Percentiles rank a stretch among this genome's conserved stretches.
Evolutionary conservation across 2,113 vertebrate species (phyloP).

Genomic region (Aptenodytes forsteri): DNA sequence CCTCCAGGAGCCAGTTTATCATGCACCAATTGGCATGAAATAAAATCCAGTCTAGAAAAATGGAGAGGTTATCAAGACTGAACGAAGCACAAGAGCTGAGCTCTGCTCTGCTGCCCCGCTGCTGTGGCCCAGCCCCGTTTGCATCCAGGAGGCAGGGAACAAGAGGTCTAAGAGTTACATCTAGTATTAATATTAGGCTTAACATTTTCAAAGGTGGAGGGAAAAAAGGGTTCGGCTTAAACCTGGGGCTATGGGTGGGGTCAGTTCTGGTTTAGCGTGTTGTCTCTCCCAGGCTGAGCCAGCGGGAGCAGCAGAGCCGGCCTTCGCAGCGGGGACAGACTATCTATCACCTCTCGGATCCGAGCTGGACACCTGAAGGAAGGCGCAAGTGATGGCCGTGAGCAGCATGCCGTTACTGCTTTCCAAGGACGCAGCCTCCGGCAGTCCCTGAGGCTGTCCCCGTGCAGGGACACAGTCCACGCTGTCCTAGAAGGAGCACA

Average conservation of each 20-base stretch:
- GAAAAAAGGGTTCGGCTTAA: neutral
- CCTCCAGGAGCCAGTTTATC: neutral
- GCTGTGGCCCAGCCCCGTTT: fast-evolving
- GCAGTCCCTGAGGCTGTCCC: neutral
- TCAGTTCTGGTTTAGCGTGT: fast-evolving
- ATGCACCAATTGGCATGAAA: fast-evolving
- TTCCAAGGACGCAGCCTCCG: fast-evolving
- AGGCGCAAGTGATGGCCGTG: neutral
- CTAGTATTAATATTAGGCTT: neutral
- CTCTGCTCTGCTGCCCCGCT: neutral
- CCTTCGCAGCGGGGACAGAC: neutral
- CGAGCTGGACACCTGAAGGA: fast-evolving
- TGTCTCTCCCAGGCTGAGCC: neutral
- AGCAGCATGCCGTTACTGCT: neutral
- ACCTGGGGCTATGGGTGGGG: neutral
- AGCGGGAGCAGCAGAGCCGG: neutral
- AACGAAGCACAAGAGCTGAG: neutral
- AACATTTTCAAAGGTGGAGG: neutral
- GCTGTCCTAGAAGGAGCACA: neutral
- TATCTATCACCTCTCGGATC: neutral
- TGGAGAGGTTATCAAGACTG: neutral
- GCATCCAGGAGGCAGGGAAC: neutral
- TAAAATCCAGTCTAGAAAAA: neutral
- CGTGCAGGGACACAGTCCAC: fast-evolving
- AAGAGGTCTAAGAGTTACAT: neutral